Base-by-base conservation (phyloP, 2,113 vertebrate species). In the Phaethon lepturus region DNA sequence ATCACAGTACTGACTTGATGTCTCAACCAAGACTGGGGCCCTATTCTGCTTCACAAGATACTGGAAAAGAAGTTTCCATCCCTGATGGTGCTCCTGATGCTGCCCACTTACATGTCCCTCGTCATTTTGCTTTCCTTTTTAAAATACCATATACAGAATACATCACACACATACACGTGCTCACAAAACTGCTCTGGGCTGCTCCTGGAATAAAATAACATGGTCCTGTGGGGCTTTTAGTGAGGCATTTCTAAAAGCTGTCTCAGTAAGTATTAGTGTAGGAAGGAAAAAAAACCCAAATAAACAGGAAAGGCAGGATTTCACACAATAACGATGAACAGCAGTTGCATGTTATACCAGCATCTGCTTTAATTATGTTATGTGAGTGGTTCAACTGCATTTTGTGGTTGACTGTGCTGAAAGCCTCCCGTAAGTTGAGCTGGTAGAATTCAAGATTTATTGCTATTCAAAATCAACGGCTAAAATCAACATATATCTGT, bases 391-490 rank as follows among this genome's bases (percentile, higher is more conserved):
- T 97, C 90, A 26, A 63, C 95, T 84, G 92, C 96, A 83, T 88
- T 95, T 90, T 96, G 96, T 92, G 95, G 97, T 95, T 86, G 92
- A 72, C 88, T 92, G 79, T 77, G 94, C 90, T 96, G 97, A 96
- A 97, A 96, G 92, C 94, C 75, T 95, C 95, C 94, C 58, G 5
- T 93, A 94, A 93, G 69, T 79, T 62, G 92, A 44, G 90, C 71
- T 96, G 92, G 92, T 90, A 82, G 87, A 93, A 94, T 90, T 85
- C 44, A 90, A 82, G 93, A 95, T 97, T 97, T 97, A 95, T 96
- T 93, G 84, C 62, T 87, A 45, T 88, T 91, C 92, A 89, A 93
- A 96, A 95, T 94, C 90, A 96, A 85, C 7, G 0, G 45, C 77
- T 93, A 95, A 94, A 93, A 79, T 96, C 92, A 96, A 94, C 93